Base-by-base conservation (phyloP, 2,797 vertebrate species). In the Xerus rutilus region DNA sequence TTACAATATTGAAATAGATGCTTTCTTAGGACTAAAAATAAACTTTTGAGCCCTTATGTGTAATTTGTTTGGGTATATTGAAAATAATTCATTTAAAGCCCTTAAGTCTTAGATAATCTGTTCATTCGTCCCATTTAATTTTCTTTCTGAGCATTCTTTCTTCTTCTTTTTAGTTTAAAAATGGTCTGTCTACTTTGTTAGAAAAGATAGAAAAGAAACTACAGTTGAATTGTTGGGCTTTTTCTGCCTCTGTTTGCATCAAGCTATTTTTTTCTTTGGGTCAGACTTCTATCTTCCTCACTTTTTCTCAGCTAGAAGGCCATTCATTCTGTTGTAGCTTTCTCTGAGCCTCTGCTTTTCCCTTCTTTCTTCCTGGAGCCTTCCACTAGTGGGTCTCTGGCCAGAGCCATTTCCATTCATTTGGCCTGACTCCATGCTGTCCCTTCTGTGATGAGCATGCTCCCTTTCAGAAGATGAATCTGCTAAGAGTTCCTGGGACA, bases 21-120 rank as follows among this genome's bases (percentile, higher is more conserved):
- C 72, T 86, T 85, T 73, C 49, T 54, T 86, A 64, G 74, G n/a
- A 85, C 93, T 72, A 57, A 84, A 54, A 78, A 11, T 73, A 30
- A 92, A 52, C 78, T 73, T 83, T 94, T 79, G n/a, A 85, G 6
- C n/a, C 25, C 45, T 76, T 35, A 30, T 83, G 7, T 93, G 3
- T 77, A n/a, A 17, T 85, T 90, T 69, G 43, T 87, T 32, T 15
- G 49, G 7, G 11, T 32, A 23, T 81, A 1, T 76, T 91, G 13
- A 83, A 85, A 84, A 86, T 54, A 91, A 73, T 72, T 92, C 23
- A 54, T 20, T 74, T 94, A 47, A 94, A 91, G 6, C 30, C 6
- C 18, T 81, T 92, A 59, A 7, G 23, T 78, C 39, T 67, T 67
- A n/a, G 21, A 43, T 86, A 52, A 94, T 84, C 39, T 79, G 35